Base-by-base conservation (phyloP, 2,888 invertebrate species). In the Cloeon dipterum region DNA sequence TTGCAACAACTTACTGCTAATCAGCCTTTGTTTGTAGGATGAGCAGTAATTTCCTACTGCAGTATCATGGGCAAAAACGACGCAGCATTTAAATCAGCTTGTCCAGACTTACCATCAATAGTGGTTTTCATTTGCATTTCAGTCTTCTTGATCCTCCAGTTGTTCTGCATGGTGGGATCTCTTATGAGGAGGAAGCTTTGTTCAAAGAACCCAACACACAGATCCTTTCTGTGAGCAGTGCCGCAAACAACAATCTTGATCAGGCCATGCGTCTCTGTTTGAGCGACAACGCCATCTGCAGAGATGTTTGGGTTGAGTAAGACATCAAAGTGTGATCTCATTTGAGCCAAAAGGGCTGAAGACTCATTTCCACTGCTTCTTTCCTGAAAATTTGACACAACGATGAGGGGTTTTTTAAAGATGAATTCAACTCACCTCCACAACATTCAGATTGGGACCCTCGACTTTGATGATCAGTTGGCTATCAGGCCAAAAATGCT, bases 71-170 rank as follows among this genome's bases (percentile, higher is more conserved):
- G n/a, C n/a, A n/a, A n/a, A n/a, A n/a, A n/a, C n/a, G n/a, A n/a
- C n/a, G n/a, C n/a, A n/a, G n/a, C n/a, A n/a, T n/a, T n/a, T n/a
- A n/a, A n/a, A n/a, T n/a, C n/a, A n/a, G n/a, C n/a, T n/a, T n/a
- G n/a, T n/a, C n/a, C n/a, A n/a, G n/a, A n/a, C n/a, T n/a, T n/a
- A n/a, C n/a, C n/a, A n/a, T n/a, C n/a, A n/a, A n/a, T n/a, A n/a
- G n/a, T n/a, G n/a, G n/a, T n/a, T n/a, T n/a, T n/a, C n/a, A n/a
- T n/a, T n/a, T n/a, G n/a, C 2, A 66, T 47, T 44, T 65, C 56
- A 7, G 63, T 59, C n/a, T 56, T 62, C 49, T 71, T 73, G 17
- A 74, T 63, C 53, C 71, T 73, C 69, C 70, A 75, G 48, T 69
- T 71, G 47, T 72, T 69, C n/a, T 63, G 57, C 20, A 57, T 52